Evolutionary conservation across 2,113 vertebrate species (phyloP).

Genomic region (Indicator maculatus): DNA sequence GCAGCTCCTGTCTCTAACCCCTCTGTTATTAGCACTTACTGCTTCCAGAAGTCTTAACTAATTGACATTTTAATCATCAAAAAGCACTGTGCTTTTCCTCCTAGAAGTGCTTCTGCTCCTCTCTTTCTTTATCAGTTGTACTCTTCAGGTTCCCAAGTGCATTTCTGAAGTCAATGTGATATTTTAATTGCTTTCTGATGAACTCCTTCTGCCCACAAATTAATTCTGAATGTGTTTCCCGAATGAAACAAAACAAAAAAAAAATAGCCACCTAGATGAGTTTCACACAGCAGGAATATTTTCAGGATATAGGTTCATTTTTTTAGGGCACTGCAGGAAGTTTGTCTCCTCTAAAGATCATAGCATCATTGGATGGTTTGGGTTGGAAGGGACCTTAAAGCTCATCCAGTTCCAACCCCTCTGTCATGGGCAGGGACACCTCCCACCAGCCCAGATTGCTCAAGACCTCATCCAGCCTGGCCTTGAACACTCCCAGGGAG

Average conservation of each 20-base stretch:
- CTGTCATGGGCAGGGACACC: no score
- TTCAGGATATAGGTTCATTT: neutral
- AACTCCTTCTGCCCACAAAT: neutral
- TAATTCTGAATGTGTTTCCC: neutral
- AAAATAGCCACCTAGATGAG: neutral
- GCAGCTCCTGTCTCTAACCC: neutral
- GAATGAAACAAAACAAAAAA: neutral
- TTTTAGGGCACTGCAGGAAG: neutral
- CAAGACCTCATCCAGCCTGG: no score
- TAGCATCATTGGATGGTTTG: no score
- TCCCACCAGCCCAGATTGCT: no score
- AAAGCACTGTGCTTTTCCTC: neutral
- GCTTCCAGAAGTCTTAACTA: neutral
- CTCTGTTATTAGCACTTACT: neutral
- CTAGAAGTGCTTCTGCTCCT: neutral
- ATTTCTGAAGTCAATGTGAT: neutral
- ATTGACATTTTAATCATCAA: neutral
- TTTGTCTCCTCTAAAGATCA: neutral
- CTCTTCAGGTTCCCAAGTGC: neutral
- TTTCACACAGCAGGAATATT: neutral
- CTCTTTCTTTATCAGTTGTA: neutral
- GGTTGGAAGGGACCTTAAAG: no score
- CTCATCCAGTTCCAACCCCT: no score
- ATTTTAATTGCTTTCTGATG: neutral
- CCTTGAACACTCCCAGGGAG: no score